These are phyloP conservation scores for Heliothis subflexa DNA, from an alignment of 1,140 invertebrate genomes.

Conservation along the genomic window DNA sequence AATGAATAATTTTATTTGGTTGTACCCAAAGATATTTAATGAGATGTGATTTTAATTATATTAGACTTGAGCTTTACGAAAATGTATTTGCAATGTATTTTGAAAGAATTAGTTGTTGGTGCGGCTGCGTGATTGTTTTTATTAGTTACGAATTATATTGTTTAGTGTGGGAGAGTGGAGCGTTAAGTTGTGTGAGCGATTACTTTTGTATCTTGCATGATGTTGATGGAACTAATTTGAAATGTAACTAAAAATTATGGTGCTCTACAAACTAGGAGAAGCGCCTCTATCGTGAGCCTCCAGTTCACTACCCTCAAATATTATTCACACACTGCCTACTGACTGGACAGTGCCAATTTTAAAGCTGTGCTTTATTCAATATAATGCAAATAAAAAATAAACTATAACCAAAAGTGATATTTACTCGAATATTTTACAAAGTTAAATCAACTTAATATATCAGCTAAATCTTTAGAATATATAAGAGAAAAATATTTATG, in stretches of 20 bases:
- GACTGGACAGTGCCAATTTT: constrained; percentile 38
- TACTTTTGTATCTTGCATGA: constrained; percentile 30
- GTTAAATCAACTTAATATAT: constrained; percentile 20
- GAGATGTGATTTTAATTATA: constrained; percentile 82
- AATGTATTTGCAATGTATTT: constrained; percentile 76
- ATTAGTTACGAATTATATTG: constrained; percentile 63
- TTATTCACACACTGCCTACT: constrained; percentile 36
- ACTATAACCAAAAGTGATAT: constrained; percentile 28
- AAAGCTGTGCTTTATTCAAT: constrained; percentile 36
- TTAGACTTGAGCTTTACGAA: constrained; percentile 81
- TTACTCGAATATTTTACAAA: constrained; percentile 26
- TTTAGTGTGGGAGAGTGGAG: constrained; percentile 43
- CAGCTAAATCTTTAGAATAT: constrained; percentile 21
- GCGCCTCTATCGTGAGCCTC: neutral
- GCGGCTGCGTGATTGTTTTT: constrained; percentile 73
- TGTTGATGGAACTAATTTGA: constrained; percentile 27
- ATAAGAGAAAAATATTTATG: constrained; percentile 21
- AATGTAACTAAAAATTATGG: constrained; percentile 35
- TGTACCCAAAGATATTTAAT: constrained; percentile 85
- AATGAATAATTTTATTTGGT: constrained; percentile 80
- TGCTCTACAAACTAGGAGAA: constrained; percentile 30
- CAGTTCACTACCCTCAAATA: constrained; percentile 5
- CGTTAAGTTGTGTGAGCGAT: constrained; percentile 34
- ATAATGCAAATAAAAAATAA: constrained; percentile 28
- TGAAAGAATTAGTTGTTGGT: constrained; percentile 59